Conservation (phyloP, 2,113 vertebrate species). For the Euleptes europaea region DNA sequence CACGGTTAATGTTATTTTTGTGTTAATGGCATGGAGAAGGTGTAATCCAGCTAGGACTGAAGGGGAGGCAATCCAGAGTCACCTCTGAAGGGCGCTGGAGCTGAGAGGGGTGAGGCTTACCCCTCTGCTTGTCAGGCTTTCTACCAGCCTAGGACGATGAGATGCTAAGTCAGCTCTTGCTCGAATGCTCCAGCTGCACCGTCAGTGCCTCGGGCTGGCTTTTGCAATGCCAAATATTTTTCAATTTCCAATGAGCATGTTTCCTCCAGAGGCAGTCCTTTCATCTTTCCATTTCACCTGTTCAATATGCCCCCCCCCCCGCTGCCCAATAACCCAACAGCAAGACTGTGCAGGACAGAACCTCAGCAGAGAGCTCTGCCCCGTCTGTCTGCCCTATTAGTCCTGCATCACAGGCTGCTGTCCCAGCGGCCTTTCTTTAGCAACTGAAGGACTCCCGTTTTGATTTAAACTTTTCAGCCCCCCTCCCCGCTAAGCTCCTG, state of each 20-base stretch:
- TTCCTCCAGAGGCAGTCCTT: neutral
- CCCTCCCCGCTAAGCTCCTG: no score
- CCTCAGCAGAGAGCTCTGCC: neutral
- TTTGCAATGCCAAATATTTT: neutral
- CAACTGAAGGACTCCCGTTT: no score
- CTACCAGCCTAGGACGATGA: neutral
- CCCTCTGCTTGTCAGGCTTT: neutral
- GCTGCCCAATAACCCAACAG: neutral
- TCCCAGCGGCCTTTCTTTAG: no score
- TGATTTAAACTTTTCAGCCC: no score
- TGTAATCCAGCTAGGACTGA: neutral
- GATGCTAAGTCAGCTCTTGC: neutral
- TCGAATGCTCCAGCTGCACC: neutral
- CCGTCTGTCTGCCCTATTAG: accelerated
- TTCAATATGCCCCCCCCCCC: neutral
- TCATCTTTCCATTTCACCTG: neutral
- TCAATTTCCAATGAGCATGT: neutral
- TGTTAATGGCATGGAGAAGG: no score
- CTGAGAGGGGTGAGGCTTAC: neutral
- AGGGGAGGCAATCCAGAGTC: neutral
- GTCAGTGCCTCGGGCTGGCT: neutral
- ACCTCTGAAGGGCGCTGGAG: neutral
- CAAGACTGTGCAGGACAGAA: neutral
- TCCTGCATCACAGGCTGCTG: neutral
- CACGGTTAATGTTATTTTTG: no score